Percentiles rank a stretch among this genome's conserved stretches.
Evolutionary conservation across 2,797 vertebrate genomes (phyloP).

Genomic region (Channa striata): DNA sequence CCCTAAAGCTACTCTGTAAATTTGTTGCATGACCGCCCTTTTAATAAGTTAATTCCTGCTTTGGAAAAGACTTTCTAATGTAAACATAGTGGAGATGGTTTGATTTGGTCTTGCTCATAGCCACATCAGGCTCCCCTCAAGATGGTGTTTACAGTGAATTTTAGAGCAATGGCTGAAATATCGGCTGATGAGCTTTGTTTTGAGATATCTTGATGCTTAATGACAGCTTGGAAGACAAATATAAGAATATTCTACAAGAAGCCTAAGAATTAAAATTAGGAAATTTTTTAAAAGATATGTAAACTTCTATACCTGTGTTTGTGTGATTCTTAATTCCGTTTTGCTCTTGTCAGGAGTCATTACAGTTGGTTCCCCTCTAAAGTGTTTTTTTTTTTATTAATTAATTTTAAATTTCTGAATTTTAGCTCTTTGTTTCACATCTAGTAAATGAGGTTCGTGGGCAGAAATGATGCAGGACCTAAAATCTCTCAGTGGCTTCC

Average conservation of each 20-base stretch:
- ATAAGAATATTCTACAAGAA: neutral
- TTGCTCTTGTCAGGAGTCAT: too few species aligned
- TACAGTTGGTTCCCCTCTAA: too few species aligned
- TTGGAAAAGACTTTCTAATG: conserved; percentile 37
- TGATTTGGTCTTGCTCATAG: conserved; percentile 33
- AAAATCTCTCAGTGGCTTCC: conserved; percentile 68
- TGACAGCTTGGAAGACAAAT: neutral
- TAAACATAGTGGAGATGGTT: conserved; percentile 44
- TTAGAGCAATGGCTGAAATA: conserved; percentile 15
- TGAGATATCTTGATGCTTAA: conserved; percentile 5
- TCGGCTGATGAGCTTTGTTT: conserved; percentile 7
- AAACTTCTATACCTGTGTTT: too few species aligned
- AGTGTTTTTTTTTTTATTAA: too few species aligned
- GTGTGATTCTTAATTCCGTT: too few species aligned
- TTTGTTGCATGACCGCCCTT: conserved; percentile 35
- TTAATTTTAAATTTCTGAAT: conserved; percentile 39
- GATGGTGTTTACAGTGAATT: conserved; percentile 23
- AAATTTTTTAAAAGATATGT: too few species aligned
- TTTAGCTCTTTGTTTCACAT: conserved; percentile 29
- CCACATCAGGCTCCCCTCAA: conserved; percentile 1
- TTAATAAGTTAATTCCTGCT: conserved; percentile 49
- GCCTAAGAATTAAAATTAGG: too few species aligned
- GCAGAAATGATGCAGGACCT: conserved; percentile 71
- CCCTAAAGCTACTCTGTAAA: conserved; percentile 22
- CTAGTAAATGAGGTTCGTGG: conserved; percentile 52